phyloP scores from a whole-genome alignment of 1,140 invertebrate genomes.

The Atta texana region DNA sequence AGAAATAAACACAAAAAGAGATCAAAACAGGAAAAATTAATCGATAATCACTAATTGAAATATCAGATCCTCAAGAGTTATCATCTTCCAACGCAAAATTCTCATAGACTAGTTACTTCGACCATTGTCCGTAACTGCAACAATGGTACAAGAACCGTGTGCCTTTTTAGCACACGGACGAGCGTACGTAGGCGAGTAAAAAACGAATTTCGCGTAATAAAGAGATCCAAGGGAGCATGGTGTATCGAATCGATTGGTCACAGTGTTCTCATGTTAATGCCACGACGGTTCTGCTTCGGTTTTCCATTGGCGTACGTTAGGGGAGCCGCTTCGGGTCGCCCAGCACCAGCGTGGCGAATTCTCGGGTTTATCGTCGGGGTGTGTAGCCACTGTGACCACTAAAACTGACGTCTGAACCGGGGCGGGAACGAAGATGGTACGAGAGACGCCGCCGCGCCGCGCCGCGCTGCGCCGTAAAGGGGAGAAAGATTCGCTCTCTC shows the following conservation, averaged over 20 bases:
- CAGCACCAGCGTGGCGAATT: conserved; percentile 82
- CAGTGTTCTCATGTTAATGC: conserved; percentile 84
- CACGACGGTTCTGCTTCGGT: conserved; percentile 79
- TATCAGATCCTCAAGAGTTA: conserved; percentile 9
- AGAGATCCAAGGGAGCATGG: conserved; percentile 79
- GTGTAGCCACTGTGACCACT: conserved; percentile 84
- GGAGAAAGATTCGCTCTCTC: conserved; percentile 64
- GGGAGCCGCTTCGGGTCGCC: conserved; percentile 57
- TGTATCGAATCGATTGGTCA: conserved; percentile 82
- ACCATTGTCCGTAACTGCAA: conserved; percentile 20
- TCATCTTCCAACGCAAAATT: conserved; percentile 23
- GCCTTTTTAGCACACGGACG: conserved; percentile 9
- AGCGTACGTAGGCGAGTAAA: conserved; percentile 54
- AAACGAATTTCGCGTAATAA: conserved; percentile 78
- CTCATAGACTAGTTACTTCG: conserved; percentile 16
- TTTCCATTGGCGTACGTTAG: conserved; percentile 68
- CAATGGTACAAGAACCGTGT: conserved; percentile 21
- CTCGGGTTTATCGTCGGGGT: conserved; percentile 83
- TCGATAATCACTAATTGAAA: conserved; percentile 22
- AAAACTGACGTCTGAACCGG: conserved; percentile 76
- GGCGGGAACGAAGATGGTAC: conserved; percentile 46
- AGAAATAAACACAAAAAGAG: background rate
- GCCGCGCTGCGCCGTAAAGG: background rate
- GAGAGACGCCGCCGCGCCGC: background rate
- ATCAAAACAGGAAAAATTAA: background rate